Evolutionary conservation across 2,888 invertebrate species (phyloP), one percentile per base, ranked within the genome.

Genomic region (Lithodes maja): DNA sequence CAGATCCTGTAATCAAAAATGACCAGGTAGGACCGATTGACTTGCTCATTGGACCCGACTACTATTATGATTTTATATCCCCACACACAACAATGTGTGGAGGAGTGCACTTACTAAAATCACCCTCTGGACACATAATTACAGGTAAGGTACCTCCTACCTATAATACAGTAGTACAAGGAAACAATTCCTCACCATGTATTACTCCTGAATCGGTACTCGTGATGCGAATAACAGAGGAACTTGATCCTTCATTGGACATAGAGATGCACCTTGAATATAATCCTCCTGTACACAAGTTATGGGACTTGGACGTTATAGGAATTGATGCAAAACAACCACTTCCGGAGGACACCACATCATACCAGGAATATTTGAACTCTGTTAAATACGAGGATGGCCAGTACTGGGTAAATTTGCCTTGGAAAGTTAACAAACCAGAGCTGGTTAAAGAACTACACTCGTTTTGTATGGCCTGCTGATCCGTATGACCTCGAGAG

Each of bases 101-200:
- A 74, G 74, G 74, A 74, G 74, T 74, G 49, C 74, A 74, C 7
- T 74, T 74, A 15, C 74, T 74, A 15, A 74, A 74, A 68, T 68
- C 68, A 12, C 68, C 68, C 15, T 68, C 68, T 68, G 68, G 68
- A 15, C 15, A 68, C 15, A 68, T 68, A 68, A 68, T 68, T 15
- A 68, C 15, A 15, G 68, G 68, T 68, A 68, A 68, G 7, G 0
- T 68, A 12, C 15, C 68, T 68, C 7, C 7, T 15, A 68, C 68
- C 0, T 68, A 68, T 15, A 68, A 68, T 68, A 68, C 1, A 68
- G 7, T 15, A 12, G 68, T 68, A 15, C 15, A 7, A 68, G 15
- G 9, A 12, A 1, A 7, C 15, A 17, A 3, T 71, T 17, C 15
- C 33, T 33, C 33, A 33, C 33, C 33, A 71, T 33, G 17, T 74